Evolutionary conservation across 2,113 vertebrate species (phyloP), one percentile per base, ranked within the genome.

Genomic region (Neolamprologus longior): DNA sequence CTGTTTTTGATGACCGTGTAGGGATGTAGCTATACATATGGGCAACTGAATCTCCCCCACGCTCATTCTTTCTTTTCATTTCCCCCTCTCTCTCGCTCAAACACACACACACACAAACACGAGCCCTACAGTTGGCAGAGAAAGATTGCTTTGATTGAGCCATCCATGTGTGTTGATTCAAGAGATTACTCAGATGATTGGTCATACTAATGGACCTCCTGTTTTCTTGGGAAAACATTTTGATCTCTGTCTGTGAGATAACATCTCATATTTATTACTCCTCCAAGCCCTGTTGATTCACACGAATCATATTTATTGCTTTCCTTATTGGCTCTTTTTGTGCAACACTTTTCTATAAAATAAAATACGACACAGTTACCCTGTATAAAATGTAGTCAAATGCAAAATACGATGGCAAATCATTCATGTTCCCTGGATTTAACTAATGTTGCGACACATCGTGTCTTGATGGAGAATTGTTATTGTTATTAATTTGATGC

Each of bases 1-100:
- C 92, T 93, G 88, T 94, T 97, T 97, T 94, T 97, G 97, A 98
- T 97, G 96, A 95, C 94, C 88, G 84, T 88, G 93, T 91, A 88
- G 96, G 95, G 96, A 96, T 95, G 96, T 95, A 95, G 91, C 94
- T 86, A 88, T 93, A 86, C 94, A 96, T 94, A 94, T 91, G 95
- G 95, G 93, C 87, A 63, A 90, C 73, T 52, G 89, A 88, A 81
- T 82, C 87, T 94, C 84, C 84, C 91, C 88, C 79, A 10, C 55
- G 88, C 90, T 89, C 82, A 13, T 82, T 93, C 89, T 78, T 42
- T 9, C 83, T 33, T 26, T 33, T 73, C 31, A 26, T 79, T 13
- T 37, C 35, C 57, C 68, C 68, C 55, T 83, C 9, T 21, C 57
- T 37, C 11, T 21, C 50, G 17, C 80, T 61, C 19, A 57, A 86